Percentiles rank a stretch among this genome's conserved stretches.
Evolutionary conservation across 1,140 invertebrate genomes (phyloP).

Genomic region (Drosophila truncata): DNA sequence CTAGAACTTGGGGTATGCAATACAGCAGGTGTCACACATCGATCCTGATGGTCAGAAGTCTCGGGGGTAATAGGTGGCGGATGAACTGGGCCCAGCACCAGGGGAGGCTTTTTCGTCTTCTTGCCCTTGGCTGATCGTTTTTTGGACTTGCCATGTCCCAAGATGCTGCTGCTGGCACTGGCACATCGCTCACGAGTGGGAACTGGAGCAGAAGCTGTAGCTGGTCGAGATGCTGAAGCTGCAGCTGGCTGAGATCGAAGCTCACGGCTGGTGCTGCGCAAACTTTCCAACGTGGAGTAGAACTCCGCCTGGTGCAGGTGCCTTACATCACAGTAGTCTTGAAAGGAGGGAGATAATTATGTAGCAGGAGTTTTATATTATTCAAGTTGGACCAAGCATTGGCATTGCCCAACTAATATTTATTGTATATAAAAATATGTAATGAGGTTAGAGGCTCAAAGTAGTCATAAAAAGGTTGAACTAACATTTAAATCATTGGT

Average conservation of each 20-base stretch:
- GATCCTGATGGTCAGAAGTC: constrained; percentile 11
- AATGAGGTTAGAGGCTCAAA: not conserved
- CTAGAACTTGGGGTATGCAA: constrained; percentile 25
- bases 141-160: constrained; percentile 47
- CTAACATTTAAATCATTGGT: too few relatives aligned
- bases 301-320: constrained; percentile 80
- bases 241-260: constrained; percentile 52
- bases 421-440: not conserved
- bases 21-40: constrained; percentile 4
- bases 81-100: constrained; percentile 14
- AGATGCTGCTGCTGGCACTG: constrained; percentile 42
- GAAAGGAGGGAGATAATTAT: not conserved
- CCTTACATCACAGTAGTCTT: constrained; percentile 83
- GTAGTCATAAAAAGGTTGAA: not conserved
- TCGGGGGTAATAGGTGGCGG: constrained; percentile 5
- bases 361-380: not conserved
- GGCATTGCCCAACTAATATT: not conserved
- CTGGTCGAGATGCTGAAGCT: not conserved
- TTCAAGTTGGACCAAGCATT: not conserved
- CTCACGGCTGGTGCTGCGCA: constrained; percentile 74
- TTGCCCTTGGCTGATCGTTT: constrained; percentile 50
- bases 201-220: not conserved
- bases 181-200: constrained; percentile 33
- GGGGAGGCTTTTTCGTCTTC: constrained; percentile 46
- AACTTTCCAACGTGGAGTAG: constrained; percentile 71